These are phyloP conservation scores for Cheilosia variabilis DNA, from an alignment of 2,888 invertebrate species.

Conservation along the genomic window DNA sequence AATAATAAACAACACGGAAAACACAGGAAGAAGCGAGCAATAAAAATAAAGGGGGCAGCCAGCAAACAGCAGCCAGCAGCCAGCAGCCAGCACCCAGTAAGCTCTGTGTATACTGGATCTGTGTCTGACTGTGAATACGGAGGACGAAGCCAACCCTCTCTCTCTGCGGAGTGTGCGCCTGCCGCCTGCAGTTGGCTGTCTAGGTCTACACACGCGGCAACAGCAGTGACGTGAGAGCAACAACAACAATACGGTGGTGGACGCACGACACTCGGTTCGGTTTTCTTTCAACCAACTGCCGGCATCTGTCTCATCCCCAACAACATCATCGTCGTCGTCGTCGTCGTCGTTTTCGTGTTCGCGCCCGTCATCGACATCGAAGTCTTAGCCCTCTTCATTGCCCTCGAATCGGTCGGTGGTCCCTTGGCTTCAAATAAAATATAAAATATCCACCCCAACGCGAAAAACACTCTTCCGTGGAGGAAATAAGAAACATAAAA, in stretches of 20 bases:
- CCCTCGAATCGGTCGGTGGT: constrained; percentile 15
- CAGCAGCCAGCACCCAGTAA: constrained; percentile 20
- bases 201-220: constrained; percentile 44
- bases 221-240: constrained; percentile 39
- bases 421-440: constrained; percentile 14
- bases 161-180: constrained; percentile 69
- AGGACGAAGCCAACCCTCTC: constrained; percentile 67
- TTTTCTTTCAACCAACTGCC: constrained; percentile 66
- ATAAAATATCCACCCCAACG: constrained; percentile 61
- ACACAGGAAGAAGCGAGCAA: constrained; percentile 66
- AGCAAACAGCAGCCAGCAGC: constrained; percentile 16
- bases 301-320: constrained; percentile 65
- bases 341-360: constrained; percentile 21
- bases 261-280: constrained; percentile 18
- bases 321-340: constrained; percentile 49
- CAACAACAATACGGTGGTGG: constrained; percentile 10
- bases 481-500: constrained; percentile 22
- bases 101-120: background rate
- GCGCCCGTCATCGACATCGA: constrained; percentile 18
- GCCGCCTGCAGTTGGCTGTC: constrained; percentile 57
- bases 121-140: background rate
- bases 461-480: constrained; percentile 41
- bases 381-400: constrained; percentile 33
- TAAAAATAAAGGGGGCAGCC: constrained; percentile 60
- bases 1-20: constrained; percentile 72